Evolutionary conservation across 1,140 invertebrate species (phyloP).

Genomic region (Cydia splendana): DNA sequence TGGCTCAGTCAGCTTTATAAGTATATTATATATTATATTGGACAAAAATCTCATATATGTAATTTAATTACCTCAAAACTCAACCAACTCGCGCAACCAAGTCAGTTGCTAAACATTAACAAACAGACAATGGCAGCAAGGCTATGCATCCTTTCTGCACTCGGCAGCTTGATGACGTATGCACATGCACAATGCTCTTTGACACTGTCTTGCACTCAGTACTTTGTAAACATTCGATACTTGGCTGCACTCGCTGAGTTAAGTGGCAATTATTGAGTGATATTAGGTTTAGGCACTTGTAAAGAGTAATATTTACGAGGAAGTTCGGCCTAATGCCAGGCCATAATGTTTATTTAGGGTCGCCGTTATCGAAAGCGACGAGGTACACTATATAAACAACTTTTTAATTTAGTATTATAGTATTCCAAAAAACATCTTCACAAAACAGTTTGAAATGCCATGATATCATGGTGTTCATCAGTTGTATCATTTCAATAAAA

Average conservation of each 20-base stretch:
- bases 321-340: no score
- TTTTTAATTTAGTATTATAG: no score
- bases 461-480: no score
- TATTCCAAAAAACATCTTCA: no score
- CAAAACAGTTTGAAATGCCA: no score
- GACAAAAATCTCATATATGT: background rate
- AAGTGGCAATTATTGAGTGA: background rate
- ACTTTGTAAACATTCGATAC: background rate
- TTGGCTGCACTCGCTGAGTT: background rate
- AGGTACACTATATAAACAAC: no score
- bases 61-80: background rate
- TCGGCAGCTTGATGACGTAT: background rate
- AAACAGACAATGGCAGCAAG: background rate
- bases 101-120: background rate
- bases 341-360: no score
- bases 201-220: constrained; percentile 15
- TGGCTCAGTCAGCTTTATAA: background rate
- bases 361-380: no score
- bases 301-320: no score
- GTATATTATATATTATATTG: background rate
- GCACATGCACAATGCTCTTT: constrained; percentile 15
- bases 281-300: no score
- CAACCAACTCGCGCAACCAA: background rate
- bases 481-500: no score
- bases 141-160: background rate